phyloP scores from a whole-genome alignment of 2,888 invertebrate species.

The Lysandra coridon region DNA sequence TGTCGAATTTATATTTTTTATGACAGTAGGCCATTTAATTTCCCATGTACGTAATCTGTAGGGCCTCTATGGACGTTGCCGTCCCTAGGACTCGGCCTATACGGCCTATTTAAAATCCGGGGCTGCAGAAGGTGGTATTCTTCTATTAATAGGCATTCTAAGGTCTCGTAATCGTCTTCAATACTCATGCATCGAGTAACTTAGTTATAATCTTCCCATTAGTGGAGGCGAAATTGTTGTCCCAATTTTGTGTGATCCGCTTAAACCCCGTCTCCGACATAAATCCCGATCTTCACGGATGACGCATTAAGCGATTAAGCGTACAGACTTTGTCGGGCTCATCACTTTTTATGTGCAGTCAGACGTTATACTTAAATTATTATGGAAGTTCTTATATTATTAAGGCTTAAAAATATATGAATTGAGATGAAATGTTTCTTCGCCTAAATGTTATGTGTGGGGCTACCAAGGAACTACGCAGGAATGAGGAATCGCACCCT shows the following conservation, averaged over 20 bases:
- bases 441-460: too few relatives aligned
- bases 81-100: too few relatives aligned
- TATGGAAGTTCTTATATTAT: background rate
- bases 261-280: conserved; percentile 25
- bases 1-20: too few relatives aligned
- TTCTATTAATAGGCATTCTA: background rate
- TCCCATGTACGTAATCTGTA: too few relatives aligned
- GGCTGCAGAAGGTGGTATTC: background rate
- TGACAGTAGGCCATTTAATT: too few relatives aligned
- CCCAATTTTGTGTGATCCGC: conserved; percentile 28
- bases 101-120: too few relatives aligned
- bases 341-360: conserved; percentile 16
- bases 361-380: background rate
- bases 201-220: conserved; percentile 18
- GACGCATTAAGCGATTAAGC: conserved; percentile 28
- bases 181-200: background rate
- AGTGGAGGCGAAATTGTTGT: conserved; percentile 24
- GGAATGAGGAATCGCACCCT: too few relatives aligned
- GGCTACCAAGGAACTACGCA: too few relatives aligned
- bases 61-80: too few relatives aligned
- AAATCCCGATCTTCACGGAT: conserved; percentile 26
- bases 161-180: background rate
- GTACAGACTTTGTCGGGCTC: background rate
- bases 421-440: background rate
- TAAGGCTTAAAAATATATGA: background rate